These are phyloP conservation scores for Sebastes elongatus DNA, from an alignment of 2,797 vertebrate genomes.

Conservation along the genomic window DNA sequence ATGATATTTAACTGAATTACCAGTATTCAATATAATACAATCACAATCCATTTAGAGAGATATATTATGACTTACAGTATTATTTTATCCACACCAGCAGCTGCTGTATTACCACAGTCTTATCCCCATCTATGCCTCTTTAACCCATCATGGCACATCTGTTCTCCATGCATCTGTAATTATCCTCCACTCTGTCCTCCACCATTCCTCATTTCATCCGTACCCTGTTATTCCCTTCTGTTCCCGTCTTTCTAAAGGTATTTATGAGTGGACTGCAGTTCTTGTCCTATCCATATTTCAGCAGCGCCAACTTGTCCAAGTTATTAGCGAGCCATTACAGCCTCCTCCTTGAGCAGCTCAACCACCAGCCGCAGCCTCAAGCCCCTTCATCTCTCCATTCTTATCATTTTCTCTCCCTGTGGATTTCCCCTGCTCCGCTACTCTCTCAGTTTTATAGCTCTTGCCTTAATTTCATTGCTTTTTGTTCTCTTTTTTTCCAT, in stretches of 20 bases:
- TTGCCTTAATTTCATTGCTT: conserved; percentile 15
- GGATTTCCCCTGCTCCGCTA: background rate
- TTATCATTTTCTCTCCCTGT: conserved; percentile 16
- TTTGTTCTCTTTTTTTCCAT: background rate
- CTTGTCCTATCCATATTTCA: conserved; percentile 51
- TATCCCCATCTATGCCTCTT: background rate
- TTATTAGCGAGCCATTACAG: conserved; percentile 44
- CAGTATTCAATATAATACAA: background rate
- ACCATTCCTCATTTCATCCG: background rate
- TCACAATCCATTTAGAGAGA: background rate
- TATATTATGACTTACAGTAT: background rate
- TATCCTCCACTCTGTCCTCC: background rate
- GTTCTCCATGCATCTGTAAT: background rate
- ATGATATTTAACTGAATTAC: background rate
- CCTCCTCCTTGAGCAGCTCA: background rate
- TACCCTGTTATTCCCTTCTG: conserved; percentile 5
- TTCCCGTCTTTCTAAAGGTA: background rate
- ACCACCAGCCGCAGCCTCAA: conserved; percentile 1
- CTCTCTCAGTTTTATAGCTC: conserved; percentile 5
- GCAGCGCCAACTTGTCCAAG: conserved; percentile 31
- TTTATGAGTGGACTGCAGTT: conserved; percentile 17
- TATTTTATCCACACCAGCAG: background rate
- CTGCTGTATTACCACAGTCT: background rate
- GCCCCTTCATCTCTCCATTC: conserved; percentile 32
- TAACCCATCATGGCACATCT: background rate